Conservation (phyloP, 2,888 invertebrate genomes). For the Mesorhabditis spiculigera region DNA sequence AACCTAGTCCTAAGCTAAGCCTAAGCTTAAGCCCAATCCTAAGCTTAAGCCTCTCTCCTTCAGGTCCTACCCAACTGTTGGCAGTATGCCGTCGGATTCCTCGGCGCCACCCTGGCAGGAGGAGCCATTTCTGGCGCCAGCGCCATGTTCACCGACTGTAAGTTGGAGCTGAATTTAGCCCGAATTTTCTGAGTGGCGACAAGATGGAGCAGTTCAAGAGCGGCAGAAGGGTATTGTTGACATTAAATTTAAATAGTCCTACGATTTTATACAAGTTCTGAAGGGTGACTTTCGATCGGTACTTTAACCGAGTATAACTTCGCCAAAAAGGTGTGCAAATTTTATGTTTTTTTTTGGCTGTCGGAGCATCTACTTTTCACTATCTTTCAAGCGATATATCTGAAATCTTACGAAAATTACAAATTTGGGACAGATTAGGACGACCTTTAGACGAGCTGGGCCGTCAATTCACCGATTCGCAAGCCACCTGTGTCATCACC, state of each 20-base stretch:
- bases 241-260: too few relatives aligned
- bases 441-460: conserved; percentile 29
- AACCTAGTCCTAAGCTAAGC: too few relatives aligned
- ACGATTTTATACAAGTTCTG: too few relatives aligned
- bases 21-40: too few relatives aligned
- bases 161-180: not conserved
- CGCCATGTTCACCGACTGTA: conserved; percentile 42
- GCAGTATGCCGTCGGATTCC: conserved; percentile 34
- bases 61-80: conserved; percentile 43
- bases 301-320: too few relatives aligned
- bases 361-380: too few relatives aligned
- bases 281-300: too few relatives aligned
- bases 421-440: too few relatives aligned
- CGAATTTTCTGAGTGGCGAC: not conserved
- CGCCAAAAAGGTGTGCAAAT: too few relatives aligned
- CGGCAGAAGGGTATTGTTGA: too few relatives aligned
- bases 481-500: conserved; percentile 26
- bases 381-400: not conserved
- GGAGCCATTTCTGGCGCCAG: conserved; percentile 43
- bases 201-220: too few relatives aligned
- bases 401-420: not conserved
- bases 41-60: conserved; percentile 26
- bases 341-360: too few relatives aligned
- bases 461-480: conserved; percentile 36
- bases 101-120: conserved; percentile 29